phyloP scores from a whole-genome alignment of 2,113 vertebrate genomes.

The Climacteris rufus region DNA sequence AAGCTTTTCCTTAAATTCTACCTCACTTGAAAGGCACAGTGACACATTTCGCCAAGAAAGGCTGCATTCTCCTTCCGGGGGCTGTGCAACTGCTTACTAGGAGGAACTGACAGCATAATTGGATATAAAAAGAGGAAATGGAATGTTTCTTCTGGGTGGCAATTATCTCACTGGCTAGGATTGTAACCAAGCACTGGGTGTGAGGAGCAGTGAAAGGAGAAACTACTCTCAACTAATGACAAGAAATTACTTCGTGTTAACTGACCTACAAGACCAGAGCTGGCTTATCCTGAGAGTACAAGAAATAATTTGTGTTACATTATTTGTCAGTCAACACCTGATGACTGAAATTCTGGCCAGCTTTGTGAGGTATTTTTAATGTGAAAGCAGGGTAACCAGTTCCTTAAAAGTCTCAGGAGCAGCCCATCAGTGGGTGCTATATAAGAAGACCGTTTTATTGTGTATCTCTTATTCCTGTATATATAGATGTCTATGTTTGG shows the following conservation, averaged over 20 bases:
- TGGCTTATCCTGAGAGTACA: background rate
- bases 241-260: slow-evolving; percentile 26
- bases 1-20: slow-evolving; percentile 13
- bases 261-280: background rate
- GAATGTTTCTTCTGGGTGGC: slow-evolving; percentile 54
- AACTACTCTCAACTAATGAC: background rate
- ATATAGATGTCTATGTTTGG: slow-evolving; percentile 8
- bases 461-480: slow-evolving; percentile 9
- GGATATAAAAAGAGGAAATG: slow-evolving; percentile 61
- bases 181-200: slow-evolving; percentile 50
- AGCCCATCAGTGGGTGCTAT: background rate
- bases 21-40: background rate
- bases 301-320: background rate
- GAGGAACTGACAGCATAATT: slow-evolving; percentile 48
- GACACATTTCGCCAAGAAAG: slow-evolving; percentile 6
- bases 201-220: slow-evolving; percentile 28
- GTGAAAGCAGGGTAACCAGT: background rate
- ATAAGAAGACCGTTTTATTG: slow-evolving; percentile 1
- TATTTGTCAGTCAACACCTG: background rate
- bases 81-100: slow-evolving; percentile 11
- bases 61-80: slow-evolving; percentile 5
- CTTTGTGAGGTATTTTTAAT: background rate
- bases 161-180: slow-evolving; percentile 66
- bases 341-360: background rate
- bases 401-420: slow-evolving; percentile 17